A percentile compares a stretch with the other conserved stretches of the same genome.
Evolutionary conservation across 1,140 invertebrate genomes (phyloP).

Genomic region (Bactericera cockerelli): DNA sequence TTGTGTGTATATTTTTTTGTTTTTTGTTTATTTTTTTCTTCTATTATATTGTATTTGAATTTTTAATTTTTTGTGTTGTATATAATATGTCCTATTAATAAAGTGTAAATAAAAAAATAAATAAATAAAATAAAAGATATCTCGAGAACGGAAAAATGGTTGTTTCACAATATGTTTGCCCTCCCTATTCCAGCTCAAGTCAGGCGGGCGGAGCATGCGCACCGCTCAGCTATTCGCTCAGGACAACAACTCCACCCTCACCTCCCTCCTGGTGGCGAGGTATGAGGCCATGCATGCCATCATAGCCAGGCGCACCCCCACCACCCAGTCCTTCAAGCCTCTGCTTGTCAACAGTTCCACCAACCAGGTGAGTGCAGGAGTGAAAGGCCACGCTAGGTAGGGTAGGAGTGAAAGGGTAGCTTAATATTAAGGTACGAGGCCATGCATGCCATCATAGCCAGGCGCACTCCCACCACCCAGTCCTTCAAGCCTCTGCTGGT

Average conservation of each 20-base stretch:
- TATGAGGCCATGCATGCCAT: slow-evolving; percentile 68
- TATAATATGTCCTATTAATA: too few relatives aligned
- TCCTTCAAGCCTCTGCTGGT: slow-evolving; percentile 50
- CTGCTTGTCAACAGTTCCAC: slow-evolving; percentile 34
- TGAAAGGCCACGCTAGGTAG: too few relatives aligned
- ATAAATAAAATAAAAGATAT: too few relatives aligned
- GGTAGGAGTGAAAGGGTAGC: too few relatives aligned
- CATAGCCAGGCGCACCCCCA: slow-evolving; percentile 48
- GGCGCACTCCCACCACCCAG: slow-evolving; percentile 56
- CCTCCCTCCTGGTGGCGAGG: slow-evolving; percentile 48
- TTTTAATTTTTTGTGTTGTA: too few relatives aligned
- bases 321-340: slow-evolving; percentile 52
- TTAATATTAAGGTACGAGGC: slow-evolving; percentile 69
- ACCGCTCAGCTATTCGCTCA: slow-evolving; percentile 66
- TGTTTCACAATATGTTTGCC: too few relatives aligned
- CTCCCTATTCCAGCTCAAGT: slow-evolving; percentile 39
- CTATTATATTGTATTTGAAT: too few relatives aligned
- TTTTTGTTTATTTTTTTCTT: too few relatives aligned
- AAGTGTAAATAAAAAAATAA: too few relatives aligned
- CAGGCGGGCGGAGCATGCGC: slow-evolving; percentile 51
- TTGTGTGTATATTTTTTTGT: too few relatives aligned
- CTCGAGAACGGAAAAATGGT: too few relatives aligned
- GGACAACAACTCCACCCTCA: slow-evolving; percentile 67
- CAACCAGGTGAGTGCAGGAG: slow-evolving; percentile 47
- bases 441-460: slow-evolving; percentile 52